A percentile compares a stretch with the other conserved stretches of the same genome.
These are phyloP conservation scores for Lithophane leautieri DNA, from an alignment of 2,888 invertebrate genomes.

Conservation along the genomic window DNA sequence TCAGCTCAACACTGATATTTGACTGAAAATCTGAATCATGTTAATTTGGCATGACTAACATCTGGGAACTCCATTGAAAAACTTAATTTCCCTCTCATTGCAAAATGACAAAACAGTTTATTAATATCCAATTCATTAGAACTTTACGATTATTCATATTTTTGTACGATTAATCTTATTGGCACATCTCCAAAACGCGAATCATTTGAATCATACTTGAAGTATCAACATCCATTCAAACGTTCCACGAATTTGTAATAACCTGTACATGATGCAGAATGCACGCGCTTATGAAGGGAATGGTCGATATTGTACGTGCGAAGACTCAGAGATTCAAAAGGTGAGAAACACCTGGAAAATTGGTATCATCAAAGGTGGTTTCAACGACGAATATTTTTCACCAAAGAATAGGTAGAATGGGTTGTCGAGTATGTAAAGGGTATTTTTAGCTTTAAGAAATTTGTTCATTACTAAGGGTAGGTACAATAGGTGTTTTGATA, in stretches of 20 bases:
- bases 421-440: background rate
- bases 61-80: conserved; percentile 10
- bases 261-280: conserved; percentile 53
- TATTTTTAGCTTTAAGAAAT: background rate
- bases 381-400: background rate
- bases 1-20: background rate
- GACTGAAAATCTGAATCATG: conserved; percentile 30
- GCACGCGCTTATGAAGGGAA: conserved; percentile 46
- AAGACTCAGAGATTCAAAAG: conserved; percentile 1
- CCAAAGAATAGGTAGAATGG: background rate
- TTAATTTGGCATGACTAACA: conserved; percentile 5
- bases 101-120: conserved; percentile 31
- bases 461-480: no score
- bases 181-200: conserved; percentile 72
- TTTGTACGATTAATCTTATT: conserved; percentile 60
- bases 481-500: no score
- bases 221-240: conserved; percentile 59
- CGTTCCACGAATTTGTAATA: conserved; percentile 61
- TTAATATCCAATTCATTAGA: conserved; percentile 40
- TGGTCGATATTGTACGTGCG: conserved; percentile 23
- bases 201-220: conserved; percentile 70
- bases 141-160: conserved; percentile 53
- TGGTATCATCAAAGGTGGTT: background rate
- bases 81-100: background rate
- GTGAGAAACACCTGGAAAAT: conserved; percentile 14